These are phyloP conservation scores for Polypterus bichir DNA, from an alignment of 2,113 vertebrate species.

Conservation along the genomic window DNA sequence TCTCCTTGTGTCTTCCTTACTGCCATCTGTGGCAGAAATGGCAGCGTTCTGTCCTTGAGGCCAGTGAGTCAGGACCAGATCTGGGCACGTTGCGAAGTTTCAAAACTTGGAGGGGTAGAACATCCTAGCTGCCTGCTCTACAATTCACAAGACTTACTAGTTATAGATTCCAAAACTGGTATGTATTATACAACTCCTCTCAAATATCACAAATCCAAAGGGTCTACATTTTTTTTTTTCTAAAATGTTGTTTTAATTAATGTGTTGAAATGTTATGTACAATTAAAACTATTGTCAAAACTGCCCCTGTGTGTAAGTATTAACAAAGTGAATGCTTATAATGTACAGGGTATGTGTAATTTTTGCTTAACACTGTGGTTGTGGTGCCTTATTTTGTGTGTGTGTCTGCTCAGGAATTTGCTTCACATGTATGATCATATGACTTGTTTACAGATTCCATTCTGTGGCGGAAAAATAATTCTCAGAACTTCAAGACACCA, in stretches of 20 bases:
- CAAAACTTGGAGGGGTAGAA: not conserved
- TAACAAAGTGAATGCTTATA: too few species aligned
- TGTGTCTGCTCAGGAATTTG: too few species aligned
- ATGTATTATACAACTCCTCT: constrained; percentile 1
- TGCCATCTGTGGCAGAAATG: constrained; percentile 66
- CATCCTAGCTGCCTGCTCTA: constrained; percentile 53
- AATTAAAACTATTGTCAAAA: too few species aligned
- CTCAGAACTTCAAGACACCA: constrained; percentile 24
- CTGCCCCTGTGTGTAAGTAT: too few species aligned
- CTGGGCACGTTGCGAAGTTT: constrained; percentile 56
- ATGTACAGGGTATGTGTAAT: too few species aligned
- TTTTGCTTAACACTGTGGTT: too few species aligned
- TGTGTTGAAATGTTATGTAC: too few species aligned
- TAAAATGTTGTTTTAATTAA: too few species aligned
- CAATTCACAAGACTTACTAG: constrained; percentile 38
- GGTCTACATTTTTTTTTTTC: too few species aligned
- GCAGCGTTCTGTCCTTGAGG: constrained; percentile 58
- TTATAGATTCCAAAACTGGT: constrained; percentile 53
- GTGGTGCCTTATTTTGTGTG: too few species aligned
- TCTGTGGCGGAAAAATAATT: constrained; percentile 33
- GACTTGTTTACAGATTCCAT: not conserved
- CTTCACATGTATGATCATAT: too few species aligned
- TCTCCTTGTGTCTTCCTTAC: constrained; percentile 58
- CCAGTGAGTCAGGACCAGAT: constrained; percentile 48
- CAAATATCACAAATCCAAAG: too few species aligned